Percentiles rank a stretch among this genome's conserved stretches.
phyloP scores from a whole-genome alignment of 2,113 vertebrate species.

The Elgaria multicarinata region DNA sequence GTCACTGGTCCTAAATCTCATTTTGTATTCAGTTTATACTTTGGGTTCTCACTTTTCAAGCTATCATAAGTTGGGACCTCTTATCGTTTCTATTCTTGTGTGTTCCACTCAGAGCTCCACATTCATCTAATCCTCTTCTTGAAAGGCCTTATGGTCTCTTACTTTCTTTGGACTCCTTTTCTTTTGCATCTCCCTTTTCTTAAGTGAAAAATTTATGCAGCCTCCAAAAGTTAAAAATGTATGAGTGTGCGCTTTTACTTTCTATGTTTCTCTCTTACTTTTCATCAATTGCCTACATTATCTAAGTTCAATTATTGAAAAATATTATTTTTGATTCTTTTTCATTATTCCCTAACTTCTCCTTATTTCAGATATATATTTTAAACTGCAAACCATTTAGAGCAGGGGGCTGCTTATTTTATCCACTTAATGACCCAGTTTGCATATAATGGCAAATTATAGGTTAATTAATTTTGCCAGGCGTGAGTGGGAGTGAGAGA shows the following conservation, averaged over 20 bases:
- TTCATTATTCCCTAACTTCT: neutral
- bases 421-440: neutral
- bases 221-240: neutral
- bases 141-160: no score
- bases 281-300: neutral
- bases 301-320: no score
- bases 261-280: neutral
- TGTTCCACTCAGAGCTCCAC: no score
- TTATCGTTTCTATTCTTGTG: neutral
- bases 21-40: conserved; percentile 1
- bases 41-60: neutral
- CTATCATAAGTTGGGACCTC: neutral
- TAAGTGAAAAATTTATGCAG: neutral
- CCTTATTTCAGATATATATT: neutral
- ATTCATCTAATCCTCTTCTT: neutral
- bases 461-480: no score
- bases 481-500: no score
- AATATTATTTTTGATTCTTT: no score
- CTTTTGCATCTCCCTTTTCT: neutral
- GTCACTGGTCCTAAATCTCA: neutral
- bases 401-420: neutral
- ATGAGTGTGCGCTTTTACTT: neutral
- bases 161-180: neutral
- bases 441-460: no score
- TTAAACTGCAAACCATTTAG: neutral